Base-by-base conservation (phyloP, 2,797 vertebrate species). In the Ataeniobius toweri region DNA sequence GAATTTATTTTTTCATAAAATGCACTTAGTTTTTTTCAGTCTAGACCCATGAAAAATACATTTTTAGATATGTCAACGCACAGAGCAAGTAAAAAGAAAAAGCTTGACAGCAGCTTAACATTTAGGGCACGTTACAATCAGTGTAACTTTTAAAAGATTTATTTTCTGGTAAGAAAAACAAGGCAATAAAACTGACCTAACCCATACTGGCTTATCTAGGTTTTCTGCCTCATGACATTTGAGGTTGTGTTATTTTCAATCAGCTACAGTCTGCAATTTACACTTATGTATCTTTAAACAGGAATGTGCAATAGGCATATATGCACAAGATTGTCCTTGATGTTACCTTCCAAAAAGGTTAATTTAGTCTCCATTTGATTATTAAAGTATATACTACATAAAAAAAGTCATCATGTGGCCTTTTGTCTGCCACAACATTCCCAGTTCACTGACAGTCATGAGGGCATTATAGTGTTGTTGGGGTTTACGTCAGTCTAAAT, bases 391-490 rank as follows among this genome's bases (percentile, higher is more conserved):
- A 39, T 24, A 24, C n/a, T 44, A 44, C 5, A 12, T 44, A 24
- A 67, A 24, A 67, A 53, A 48, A 13, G 3, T 50, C 13, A 50
- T 13, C 12, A 61, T 16, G 26, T 3, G 26, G n/a, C 12, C 59
- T 28, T 61, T 61, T 28, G 63, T 73, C 63, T 63, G 13, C 80
- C 53, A n/a, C 70, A 76, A 82, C 50, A 67, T 77, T 58, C 22
- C 68, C 75, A 69, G 59, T 68, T 79, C 78, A 28, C 20, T 5
- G 5, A 67, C 71, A 76, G 72, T 77, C 73, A 75, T 3, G 41
- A 80, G 70, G 46, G 50, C 74, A 80, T 78, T 80, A 80, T 83
- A 85, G 74, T 74, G 79, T 81, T 22, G 24, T 28, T 68, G 20
- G n/a, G 41, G n/a, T 75, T 69, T 75, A 14, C 48, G 67, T 68